Base-by-base conservation (phyloP, 2,113 vertebrate species). In the Symphodus melops region DNA sequence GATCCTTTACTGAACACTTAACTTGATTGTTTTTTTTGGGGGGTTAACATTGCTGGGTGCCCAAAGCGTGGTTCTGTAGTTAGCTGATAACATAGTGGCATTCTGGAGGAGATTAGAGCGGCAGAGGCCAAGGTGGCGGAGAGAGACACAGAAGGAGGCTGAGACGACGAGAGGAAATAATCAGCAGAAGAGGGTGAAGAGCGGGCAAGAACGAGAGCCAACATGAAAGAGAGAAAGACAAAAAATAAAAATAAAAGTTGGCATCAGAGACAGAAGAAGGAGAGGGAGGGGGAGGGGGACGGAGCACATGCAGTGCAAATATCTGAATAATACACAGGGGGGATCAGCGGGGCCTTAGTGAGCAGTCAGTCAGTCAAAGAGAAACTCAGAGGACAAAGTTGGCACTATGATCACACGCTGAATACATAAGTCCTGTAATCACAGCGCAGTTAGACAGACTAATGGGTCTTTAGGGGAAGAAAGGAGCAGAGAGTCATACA, bases 361-460 rank as follows among this genome's bases (percentile, higher is more conserved):
- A 82, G 83, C 68, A 80, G 75, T 81, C 56, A 63, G 60, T 74
- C 83, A 70, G 79, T 72, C 53, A 82, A 36, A 65, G 51, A 70
- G 56, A 71, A 57, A 69, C 81, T 62, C 39, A 33, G 68, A 81
- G 83, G 63, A 79, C 65, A 82, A 69, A 75, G 79, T 75, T 86
- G 83, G 77, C 77, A 70, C 79, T 46, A 41, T 77, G 78, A 88
- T 89, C 86, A 82, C 75, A 80, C 73, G 20, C 44, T 82, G 85
- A 85, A 88, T 79, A 79, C 76, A 83, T 60, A 81, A 86, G 75
- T 81, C 73, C 70, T 77, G 67, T 88, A 89, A 90, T 87, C 81
- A 84, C 63, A 74, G 75, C 53, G 77, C 69, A 75, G 82, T 89
- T 82, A 89, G 83, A 77, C 53, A 53, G 54, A 70, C 76, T 90